phyloP scores from a whole-genome alignment of 1,140 invertebrate species.

The Augochlora pura region DNA sequence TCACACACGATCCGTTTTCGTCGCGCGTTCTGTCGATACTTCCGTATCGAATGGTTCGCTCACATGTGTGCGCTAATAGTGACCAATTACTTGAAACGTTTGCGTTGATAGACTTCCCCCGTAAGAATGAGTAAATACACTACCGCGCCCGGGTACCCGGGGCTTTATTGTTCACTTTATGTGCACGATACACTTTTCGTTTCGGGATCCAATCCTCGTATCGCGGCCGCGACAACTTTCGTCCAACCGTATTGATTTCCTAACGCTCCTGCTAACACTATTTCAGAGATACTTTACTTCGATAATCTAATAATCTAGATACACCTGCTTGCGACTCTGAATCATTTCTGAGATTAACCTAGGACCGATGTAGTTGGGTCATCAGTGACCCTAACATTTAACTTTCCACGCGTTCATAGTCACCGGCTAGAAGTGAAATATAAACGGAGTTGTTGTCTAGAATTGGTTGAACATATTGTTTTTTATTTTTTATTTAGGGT shows the following conservation, averaged over 20 bases:
- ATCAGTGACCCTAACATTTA: too few species aligned
- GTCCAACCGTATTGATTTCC: neutral
- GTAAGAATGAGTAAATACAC: conserved; percentile 30
- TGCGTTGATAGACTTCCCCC: conserved; percentile 13
- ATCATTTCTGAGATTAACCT: too few species aligned
- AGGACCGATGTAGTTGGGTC: too few species aligned
- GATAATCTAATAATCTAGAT: too few species aligned
- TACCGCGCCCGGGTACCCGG: neutral
- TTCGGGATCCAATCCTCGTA: neutral
- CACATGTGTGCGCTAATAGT: conserved; percentile 43
- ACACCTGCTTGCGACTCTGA: too few species aligned
- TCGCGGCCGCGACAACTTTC: conserved; percentile 1
- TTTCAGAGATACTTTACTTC: too few species aligned
- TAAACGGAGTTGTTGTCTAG: too few species aligned
- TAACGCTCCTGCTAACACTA: too few species aligned
- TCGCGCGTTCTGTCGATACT: conserved; percentile 33
- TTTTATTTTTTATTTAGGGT: too few species aligned
- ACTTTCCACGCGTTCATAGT: too few species aligned
- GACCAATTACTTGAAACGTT: conserved; percentile 50
- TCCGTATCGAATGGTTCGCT: conserved; percentile 36
- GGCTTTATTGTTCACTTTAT: conserved; percentile 29
- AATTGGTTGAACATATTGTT: too few species aligned
- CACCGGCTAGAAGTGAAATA: too few species aligned
- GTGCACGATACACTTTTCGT: neutral
- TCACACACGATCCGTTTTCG: conserved; percentile 56